Evolutionary conservation across 2,888 invertebrate species (phyloP), one percentile per base, ranked within the genome.

Genomic region (Stratiomys singularior): DNA sequence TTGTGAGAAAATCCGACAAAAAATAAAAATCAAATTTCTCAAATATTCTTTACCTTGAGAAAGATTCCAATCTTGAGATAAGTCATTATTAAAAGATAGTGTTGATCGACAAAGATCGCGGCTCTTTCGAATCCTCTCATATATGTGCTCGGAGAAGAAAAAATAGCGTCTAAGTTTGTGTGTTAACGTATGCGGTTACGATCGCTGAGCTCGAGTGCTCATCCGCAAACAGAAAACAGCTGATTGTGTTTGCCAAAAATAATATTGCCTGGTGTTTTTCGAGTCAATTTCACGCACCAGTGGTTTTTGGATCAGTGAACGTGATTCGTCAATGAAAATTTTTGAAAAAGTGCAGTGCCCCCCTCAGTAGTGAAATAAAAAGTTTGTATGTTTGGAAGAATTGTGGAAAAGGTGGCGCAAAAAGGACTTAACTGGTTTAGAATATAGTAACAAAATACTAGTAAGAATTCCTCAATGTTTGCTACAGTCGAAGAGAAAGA

Each of bases 241-340:
- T 74, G 74, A 74, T 74, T 44, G 30, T 23, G 58, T 15, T 58
- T n/a, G 27, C 52, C 71, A 52, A 72, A 72, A 72, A 72, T 72
- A 72, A 72, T 72, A 46, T 18, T 72, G 46, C 21, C 44, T 47
- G 11, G 47, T 13, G 46, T 25, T 23, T 25, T 47, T 47, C n/a
- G 27, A 69, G 11, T 25, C 37, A 66, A 66, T 1, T 37, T 25
- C n/a, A n/a, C n/a, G n/a, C n/a, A n/a, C 13, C 25, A 63, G 63
- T 63, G 63, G 28, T 25, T 63, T 52, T n/a, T 52, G 52, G 52
- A 9, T 52, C n/a, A 52, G 52, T 52, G 52, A 52, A 52, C 52
- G 52, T 37, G 3, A 9, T n/a, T 52, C 4, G 15, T 52, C 52
- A 52, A 52, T 52, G 4, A 52, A 18, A 52, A 13, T 37, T 37